These are phyloP conservation scores for Pseudomyrmex pallidus DNA, from an alignment of 1,140 invertebrate genomes.

Conservation along the genomic window DNA sequence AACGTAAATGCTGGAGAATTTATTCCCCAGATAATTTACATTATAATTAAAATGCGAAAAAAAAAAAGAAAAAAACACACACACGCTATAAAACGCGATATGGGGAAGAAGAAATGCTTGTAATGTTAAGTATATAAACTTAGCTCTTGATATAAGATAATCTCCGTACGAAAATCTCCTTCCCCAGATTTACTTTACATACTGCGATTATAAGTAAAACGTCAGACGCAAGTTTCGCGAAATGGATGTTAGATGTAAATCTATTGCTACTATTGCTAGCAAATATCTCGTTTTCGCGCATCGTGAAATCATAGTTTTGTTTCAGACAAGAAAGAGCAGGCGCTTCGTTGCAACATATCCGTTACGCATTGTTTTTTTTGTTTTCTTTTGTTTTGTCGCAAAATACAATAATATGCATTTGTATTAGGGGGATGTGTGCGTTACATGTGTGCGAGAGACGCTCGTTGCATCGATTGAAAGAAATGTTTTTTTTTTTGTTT, in stretches of 20 bases:
- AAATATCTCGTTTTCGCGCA: conserved; percentile 7
- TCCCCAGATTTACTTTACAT: background rate
- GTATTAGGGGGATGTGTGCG: too few species aligned
- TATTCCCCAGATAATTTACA: background rate
- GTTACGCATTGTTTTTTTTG: too few species aligned
- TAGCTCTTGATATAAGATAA: conserved; percentile 13
- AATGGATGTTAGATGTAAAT: conserved; percentile 30
- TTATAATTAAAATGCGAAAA: too few species aligned
- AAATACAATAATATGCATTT: too few species aligned
- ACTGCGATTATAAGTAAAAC: background rate
- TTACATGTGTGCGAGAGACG: too few species aligned
- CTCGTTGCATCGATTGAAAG: too few species aligned
- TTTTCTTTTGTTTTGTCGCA: too few species aligned
- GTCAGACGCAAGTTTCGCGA: background rate
- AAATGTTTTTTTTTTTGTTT: too few species aligned
- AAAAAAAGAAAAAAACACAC: too few species aligned
- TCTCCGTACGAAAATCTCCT: background rate
- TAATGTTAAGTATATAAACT: conserved; percentile 23
- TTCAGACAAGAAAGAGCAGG: too few species aligned
- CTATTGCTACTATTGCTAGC: background rate
- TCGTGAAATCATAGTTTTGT: background rate
- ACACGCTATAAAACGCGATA: background rate
- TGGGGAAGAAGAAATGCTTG: background rate
- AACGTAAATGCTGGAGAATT: conserved; percentile 7
- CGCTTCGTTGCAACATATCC: too few species aligned